These are phyloP conservation scores for Oeneis ivallda DNA, from an alignment of 2,888 invertebrate genomes.

Conservation along the genomic window DNA sequence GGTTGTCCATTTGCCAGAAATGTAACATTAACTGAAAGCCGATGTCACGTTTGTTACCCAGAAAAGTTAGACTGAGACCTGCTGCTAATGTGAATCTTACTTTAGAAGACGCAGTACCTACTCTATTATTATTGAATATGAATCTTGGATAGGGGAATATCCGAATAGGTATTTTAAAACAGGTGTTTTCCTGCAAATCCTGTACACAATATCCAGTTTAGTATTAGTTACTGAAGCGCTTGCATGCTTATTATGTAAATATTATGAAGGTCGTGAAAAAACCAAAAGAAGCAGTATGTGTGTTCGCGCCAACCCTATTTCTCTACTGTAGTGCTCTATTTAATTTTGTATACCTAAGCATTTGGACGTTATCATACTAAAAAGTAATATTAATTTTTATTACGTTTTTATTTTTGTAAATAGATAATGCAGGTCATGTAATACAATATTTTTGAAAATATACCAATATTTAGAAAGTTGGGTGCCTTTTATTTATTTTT, in stretches of 20 bases:
- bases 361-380: slow-evolving; percentile 56
- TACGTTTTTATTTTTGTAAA: slow-evolving; percentile 75
- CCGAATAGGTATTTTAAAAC: neutral
- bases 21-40: no score
- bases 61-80: no score
- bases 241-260: slow-evolving; percentile 48
- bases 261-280: slow-evolving; percentile 31
- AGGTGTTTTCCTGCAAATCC: neutral
- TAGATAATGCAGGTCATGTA: slow-evolving; percentile 80
- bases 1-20: no score
- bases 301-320: slow-evolving; percentile 42
- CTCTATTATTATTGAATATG: neutral
- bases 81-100: no score
- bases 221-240: slow-evolving; percentile 36
- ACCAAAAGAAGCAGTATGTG: slow-evolving; percentile 37
- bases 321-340: slow-evolving; percentile 45
- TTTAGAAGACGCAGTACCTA: no score
- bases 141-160: neutral
- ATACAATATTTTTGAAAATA: slow-evolving; percentile 81
- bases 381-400: slow-evolving; percentile 53
- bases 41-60: no score
- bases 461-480: slow-evolving; percentile 76
- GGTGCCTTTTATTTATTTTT: slow-evolving; percentile 46
- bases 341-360: slow-evolving; percentile 46
- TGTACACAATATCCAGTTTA: neutral